Percentiles rank a stretch among this genome's conserved stretches.
phyloP scores from a whole-genome alignment of 2,888 invertebrate species.

The Linnaemya vulpina region DNA sequence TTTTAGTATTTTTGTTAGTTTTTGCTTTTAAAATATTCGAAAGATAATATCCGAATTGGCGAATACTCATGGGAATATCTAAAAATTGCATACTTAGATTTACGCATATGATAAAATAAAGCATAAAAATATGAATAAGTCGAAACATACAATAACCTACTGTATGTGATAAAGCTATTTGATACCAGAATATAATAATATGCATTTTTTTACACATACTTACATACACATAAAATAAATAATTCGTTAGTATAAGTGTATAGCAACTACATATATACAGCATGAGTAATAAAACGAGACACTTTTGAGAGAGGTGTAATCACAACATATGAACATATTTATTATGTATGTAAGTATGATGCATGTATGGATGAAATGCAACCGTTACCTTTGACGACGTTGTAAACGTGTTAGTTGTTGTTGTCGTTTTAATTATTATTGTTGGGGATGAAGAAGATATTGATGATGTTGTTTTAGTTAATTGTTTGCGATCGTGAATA shows the following conservation, averaged over 20 bases:
- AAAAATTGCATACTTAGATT: too few species aligned
- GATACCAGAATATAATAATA: not conserved
- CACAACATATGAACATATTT: constrained; percentile 24
- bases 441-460: constrained; percentile 53
- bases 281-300: not conserved
- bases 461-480: constrained; percentile 41
- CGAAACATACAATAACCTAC: not conserved
- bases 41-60: too few species aligned
- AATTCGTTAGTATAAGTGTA: not conserved
- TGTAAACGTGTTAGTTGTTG: constrained; percentile 55
- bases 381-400: constrained; percentile 66
- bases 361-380: constrained; percentile 63
- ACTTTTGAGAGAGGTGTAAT: not conserved
- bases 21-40: too few species aligned
- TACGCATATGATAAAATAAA: too few species aligned
- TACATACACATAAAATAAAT: not conserved
- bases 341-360: constrained; percentile 37
- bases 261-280: not conserved
- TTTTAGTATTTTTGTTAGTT: too few species aligned
- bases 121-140: not conserved
- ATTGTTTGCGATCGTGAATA: constrained; percentile 32
- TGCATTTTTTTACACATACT: not conserved
- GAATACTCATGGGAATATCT: too few species aligned
- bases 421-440: constrained; percentile 44
- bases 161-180: not conserved